These are phyloP conservation scores for Gadopsis marmoratus DNA, from an alignment of 2,797 vertebrate genomes.

Conservation along the genomic window DNA sequence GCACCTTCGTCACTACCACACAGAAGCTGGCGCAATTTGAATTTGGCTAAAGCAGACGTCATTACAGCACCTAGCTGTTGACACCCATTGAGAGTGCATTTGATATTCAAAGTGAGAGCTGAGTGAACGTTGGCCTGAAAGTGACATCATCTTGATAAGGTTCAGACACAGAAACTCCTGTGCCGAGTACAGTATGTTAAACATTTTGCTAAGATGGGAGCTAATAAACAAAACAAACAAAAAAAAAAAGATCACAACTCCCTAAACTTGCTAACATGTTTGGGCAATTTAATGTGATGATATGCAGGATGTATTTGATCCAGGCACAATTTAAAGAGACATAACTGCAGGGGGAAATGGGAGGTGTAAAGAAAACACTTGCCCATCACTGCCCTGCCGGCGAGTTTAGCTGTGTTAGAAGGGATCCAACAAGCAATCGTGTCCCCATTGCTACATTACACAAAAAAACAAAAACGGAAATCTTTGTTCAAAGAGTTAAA, in stretches of 20 bases:
- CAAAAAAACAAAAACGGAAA: too few species aligned
- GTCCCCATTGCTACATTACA: not conserved
- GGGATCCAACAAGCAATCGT: not conserved
- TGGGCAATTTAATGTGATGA: too few species aligned
- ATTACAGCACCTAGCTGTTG: not conserved
- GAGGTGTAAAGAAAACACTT: not conserved
- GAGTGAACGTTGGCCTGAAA: slow-evolving; percentile 22
- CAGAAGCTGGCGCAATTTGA: not conserved
- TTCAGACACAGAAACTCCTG: not conserved
- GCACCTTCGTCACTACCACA: not conserved
- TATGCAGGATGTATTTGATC: too few species aligned
- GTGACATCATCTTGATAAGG: slow-evolving; percentile 29
- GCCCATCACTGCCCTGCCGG: not conserved
- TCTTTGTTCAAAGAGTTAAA: too few species aligned
- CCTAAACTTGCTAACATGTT: not conserved
- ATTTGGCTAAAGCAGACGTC: slow-evolving; percentile 20
- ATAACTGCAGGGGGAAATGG: not conserved
- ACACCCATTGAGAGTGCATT: slow-evolving; percentile 28
- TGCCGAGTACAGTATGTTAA: not conserved
- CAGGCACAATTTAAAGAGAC: not conserved
- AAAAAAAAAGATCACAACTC: not conserved
- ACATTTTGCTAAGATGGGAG: too few species aligned
- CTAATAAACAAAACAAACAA: too few species aligned
- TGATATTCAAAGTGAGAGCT: slow-evolving; percentile 73
- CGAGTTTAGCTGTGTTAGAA: not conserved